Percentiles rank a stretch among this genome's conserved stretches.
Conservation (phyloP, 1,140 invertebrate species). For the Helicoverpa zea region DNA sequence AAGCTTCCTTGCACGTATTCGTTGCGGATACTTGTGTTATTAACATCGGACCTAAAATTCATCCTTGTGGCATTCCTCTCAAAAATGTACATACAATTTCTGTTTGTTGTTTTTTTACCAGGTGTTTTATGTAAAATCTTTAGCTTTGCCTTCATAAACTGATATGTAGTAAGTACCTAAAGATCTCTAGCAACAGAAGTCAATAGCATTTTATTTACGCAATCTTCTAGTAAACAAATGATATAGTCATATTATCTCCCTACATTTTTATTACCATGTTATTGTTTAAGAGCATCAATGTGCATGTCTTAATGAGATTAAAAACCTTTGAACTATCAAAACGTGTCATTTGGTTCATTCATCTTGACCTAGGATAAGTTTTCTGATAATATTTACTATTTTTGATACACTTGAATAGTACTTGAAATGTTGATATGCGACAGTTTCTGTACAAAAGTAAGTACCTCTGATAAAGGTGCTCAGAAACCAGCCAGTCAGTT, state of each 20-base stretch:
- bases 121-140: too few relatives aligned
- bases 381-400: too few relatives aligned
- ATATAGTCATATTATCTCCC: not conserved
- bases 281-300: conserved; percentile 15
- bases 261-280: conserved; percentile 29
- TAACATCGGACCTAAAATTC: not conserved
- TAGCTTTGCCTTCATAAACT: too few relatives aligned
- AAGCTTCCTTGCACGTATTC: too few relatives aligned
- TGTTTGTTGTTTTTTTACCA: not conserved
- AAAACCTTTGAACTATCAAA: conserved; percentile 6
- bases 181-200: not conserved
- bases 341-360: not conserved
- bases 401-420: too few relatives aligned
- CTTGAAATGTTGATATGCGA: too few relatives aligned
- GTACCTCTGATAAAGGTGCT: too few relatives aligned
- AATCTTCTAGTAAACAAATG: conserved; percentile 34
- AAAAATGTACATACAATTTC: not conserved
- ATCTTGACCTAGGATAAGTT: not conserved
- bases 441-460: too few relatives aligned
- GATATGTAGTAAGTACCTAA: too few relatives aligned
- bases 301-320: conserved; percentile 9
- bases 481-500: too few relatives aligned
- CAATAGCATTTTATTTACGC: conserved; percentile 17
- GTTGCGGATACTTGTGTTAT: too few relatives aligned
- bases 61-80: not conserved